Conservation (phyloP, 2,113 vertebrate genomes). For the Chroicocephalus ridibundus region DNA sequence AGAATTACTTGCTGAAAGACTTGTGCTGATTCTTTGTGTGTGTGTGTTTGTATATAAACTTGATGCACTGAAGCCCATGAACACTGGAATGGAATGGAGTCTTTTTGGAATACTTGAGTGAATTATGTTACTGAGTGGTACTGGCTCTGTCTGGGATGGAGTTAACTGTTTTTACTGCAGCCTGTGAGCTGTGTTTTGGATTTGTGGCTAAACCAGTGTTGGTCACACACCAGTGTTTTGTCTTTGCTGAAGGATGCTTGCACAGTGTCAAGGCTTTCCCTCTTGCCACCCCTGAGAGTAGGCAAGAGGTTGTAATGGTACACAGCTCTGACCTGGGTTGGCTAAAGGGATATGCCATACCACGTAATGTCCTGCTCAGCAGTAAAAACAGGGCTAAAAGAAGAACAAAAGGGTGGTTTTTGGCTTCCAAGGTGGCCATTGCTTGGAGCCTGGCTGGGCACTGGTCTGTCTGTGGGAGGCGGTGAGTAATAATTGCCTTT, state of each 20-base stretch:
- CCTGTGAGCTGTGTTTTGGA: neutral
- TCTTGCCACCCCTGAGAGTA: neutral
- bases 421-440: neutral
- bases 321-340: neutral
- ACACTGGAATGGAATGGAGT: neutral
- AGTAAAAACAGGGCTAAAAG: neutral
- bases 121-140: fast-evolving
- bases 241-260: neutral
- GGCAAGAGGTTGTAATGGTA: neutral
- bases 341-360: neutral
- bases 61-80: neutral
- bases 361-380: too few species aligned
- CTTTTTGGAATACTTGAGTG: neutral
- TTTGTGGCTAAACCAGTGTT: neutral
- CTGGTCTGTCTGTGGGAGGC: neutral
- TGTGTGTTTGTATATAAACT: neutral
- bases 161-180: neutral
- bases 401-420: neutral
- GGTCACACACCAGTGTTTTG: neutral
- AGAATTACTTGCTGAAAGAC: neutral
- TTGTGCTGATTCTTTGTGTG: neutral
- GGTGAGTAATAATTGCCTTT: too few species aligned
- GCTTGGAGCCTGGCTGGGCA: neutral
- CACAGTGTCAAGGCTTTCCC: neutral
- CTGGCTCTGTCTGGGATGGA: neutral